Base-by-base conservation (phyloP, 2,113 vertebrate genomes). In the Pycnonotus jocosus region DNA sequence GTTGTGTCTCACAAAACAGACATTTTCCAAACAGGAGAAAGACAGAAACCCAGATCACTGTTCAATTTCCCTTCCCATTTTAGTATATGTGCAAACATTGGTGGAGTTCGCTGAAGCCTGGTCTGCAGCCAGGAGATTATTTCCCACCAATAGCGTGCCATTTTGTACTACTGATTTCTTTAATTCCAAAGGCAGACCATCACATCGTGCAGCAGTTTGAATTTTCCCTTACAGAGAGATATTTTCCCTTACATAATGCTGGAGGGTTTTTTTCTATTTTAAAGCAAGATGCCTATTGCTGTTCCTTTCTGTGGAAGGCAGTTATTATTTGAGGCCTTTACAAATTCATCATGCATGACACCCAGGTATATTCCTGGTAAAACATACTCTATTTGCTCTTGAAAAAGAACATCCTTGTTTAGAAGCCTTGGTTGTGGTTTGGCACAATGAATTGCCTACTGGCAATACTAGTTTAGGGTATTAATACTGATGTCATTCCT, bases 361-460 rank as follows among this genome's bases (percentile, higher is more conserved):
- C n/a, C 15, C 58, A 88, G 54, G 28, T 53, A 42, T 22, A 53
- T 38, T 74, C 61, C 53, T 82, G n/a, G 44, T 86, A 69, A 94
- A 95, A 82, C 38, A 76, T 14, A 35, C 21, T 0, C 0, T 90
- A 47, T 91, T 95, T 95, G 74, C 74, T 80, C 19, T 80, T 66
- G 48, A 31, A 50, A 86, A 90, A 78, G 40, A 81, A 92, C 79
- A 77, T 82, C 79, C 50, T 65, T 91, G 66, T 85, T 87, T 40
- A 66, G 74, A 71, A 91, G 54, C 27, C 78, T 47, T 71, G 33
- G 31, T 28, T 95, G 92, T 88, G 86, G 90, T 62, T 94, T 96
- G 90, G 64, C 76, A 54, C 61, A 38, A 12, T 22, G 27, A 70
- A 20, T 60, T 35, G 25, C 35, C 81, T 80, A 78, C 56, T 64